phyloP scores from a whole-genome alignment of 2,797 vertebrate genomes.

The Oophaga sylvatica region DNA sequence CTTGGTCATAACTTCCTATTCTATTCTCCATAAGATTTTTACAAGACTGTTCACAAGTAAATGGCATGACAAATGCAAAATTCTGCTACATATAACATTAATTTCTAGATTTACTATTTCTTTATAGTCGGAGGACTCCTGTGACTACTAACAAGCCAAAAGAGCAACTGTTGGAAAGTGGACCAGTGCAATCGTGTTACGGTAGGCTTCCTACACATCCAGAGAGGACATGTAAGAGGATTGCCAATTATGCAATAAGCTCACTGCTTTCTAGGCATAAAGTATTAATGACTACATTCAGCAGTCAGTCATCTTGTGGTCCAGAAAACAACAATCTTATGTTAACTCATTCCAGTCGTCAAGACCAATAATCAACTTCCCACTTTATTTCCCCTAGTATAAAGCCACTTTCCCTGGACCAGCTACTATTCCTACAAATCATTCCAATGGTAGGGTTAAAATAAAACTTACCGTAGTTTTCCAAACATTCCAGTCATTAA shows the following conservation, averaged over 20 bases:
- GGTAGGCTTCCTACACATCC: background rate
- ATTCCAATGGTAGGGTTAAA: conserved; percentile 25
- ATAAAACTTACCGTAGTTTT: conserved; percentile 4
- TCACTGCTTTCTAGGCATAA: background rate
- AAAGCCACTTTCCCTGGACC: background rate
- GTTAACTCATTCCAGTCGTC: background rate
- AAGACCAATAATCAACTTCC: background rate
- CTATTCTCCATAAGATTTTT: background rate
- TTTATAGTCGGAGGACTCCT: background rate
- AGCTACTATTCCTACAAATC: background rate
- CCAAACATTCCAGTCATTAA: conserved; percentile 18
- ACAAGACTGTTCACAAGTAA: background rate
- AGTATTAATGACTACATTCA: background rate
- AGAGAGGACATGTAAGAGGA: background rate
- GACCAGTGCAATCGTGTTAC: background rate
- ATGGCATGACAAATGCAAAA: background rate
- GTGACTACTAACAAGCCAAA: background rate
- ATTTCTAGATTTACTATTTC: background rate
- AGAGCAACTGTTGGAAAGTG: background rate
- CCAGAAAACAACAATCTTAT: background rate
- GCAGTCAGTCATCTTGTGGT: background rate
- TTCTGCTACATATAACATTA: background rate
- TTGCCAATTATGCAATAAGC: background rate
- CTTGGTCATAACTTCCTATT: background rate
- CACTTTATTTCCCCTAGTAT: background rate